A percentile compares a stretch with the other conserved stretches of the same genome.
Conservation (phyloP, 2,797 vertebrate genomes). For the Potorous gilbertii region DNA sequence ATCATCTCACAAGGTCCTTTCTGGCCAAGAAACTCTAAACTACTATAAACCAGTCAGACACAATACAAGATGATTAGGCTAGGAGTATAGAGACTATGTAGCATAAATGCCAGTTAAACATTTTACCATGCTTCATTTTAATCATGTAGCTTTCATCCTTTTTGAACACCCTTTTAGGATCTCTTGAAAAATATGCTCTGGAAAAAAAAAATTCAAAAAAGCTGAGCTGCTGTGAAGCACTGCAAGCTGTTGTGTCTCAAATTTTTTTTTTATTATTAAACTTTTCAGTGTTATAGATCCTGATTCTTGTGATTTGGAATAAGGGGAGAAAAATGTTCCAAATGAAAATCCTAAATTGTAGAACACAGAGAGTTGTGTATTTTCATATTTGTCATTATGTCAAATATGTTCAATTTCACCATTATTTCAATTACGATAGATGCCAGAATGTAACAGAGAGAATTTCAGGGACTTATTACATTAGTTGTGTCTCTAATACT, state of each 20-base stretch:
- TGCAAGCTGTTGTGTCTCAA: constrained; percentile 64
- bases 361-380: not conserved
- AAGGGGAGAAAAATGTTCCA: not conserved
- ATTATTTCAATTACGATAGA: constrained; percentile 48
- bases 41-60: constrained; percentile 78
- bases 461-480: constrained; percentile 29
- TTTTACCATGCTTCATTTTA: constrained; percentile 80
- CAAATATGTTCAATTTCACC: constrained; percentile 49
- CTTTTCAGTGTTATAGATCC: not conserved
- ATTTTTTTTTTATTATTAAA: not conserved
- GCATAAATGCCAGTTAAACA: constrained; percentile 81
- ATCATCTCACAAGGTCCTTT: constrained; percentile 79
- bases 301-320: constrained; percentile 32
- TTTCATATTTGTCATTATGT: constrained; percentile 56
- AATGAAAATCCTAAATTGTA: constrained; percentile 22
- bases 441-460: constrained; percentile 35
- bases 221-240: constrained; percentile 76
- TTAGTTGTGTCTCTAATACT: constrained; percentile 58
- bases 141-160: constrained; percentile 81
- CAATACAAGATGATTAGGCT: constrained; percentile 82
- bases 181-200: constrained; percentile 69
- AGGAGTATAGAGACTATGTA: constrained; percentile 76
- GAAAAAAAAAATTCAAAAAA: constrained; percentile 46
- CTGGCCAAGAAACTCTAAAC: constrained; percentile 81
- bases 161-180: constrained; percentile 81